These are phyloP conservation scores for Leptinotarsa juncta DNA, from an alignment of 2,888 invertebrate species.

Conservation along the genomic window DNA sequence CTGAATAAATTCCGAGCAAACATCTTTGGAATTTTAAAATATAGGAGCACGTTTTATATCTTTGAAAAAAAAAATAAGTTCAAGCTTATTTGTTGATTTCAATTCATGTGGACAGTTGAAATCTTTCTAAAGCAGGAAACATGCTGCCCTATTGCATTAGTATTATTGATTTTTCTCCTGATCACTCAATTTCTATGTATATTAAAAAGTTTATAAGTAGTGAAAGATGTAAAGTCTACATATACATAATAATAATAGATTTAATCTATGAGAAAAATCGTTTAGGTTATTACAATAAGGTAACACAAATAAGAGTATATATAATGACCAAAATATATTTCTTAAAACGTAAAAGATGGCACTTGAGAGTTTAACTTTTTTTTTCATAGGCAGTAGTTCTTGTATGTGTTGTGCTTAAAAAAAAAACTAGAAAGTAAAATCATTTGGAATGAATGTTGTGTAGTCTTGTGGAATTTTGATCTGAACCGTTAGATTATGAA, in stretches of 20 bases:
- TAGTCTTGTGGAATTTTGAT: slow-evolving; percentile 55
- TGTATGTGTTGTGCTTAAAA: slow-evolving; percentile 56
- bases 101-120: no score
- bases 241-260: slow-evolving; percentile 47
- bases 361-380: slow-evolving; percentile 46
- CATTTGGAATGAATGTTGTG: slow-evolving; percentile 56
- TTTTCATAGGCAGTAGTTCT: slow-evolving; percentile 51
- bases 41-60: no score
- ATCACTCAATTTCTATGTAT: slow-evolving; percentile 51
- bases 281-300: slow-evolving; percentile 45
- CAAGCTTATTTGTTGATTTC: no score
- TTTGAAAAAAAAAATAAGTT: no score
- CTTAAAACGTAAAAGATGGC: slow-evolving; percentile 39
- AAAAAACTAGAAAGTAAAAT: slow-evolving; percentile 50
- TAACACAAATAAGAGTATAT: slow-evolving; percentile 41
- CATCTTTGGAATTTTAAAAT: no score
- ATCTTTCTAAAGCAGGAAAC: no score
- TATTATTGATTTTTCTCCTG: slow-evolving; percentile 48
- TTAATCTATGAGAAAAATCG: slow-evolving; percentile 50
- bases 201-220: slow-evolving; percentile 47
- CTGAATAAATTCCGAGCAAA: no score
- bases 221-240: slow-evolving; percentile 49
- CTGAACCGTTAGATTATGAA: slow-evolving; percentile 53
- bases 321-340: slow-evolving; percentile 51
- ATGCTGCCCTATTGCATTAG: slow-evolving; percentile 43